These are phyloP conservation scores for Intellagama lesueurii DNA, from an alignment of 2,797 vertebrate species.

Conservation along the genomic window DNA sequence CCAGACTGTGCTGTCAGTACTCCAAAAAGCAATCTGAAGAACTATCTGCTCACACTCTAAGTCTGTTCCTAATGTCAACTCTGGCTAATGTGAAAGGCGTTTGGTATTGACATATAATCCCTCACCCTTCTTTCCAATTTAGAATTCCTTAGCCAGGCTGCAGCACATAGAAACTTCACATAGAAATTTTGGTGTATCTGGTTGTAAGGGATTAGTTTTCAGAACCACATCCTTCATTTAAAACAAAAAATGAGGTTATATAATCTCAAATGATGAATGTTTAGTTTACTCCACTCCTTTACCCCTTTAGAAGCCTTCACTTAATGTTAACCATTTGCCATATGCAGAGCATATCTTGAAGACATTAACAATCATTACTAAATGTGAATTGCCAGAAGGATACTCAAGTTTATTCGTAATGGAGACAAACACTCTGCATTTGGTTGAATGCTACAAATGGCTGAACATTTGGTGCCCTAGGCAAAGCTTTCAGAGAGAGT, in stretches of 20 bases:
- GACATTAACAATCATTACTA: constrained; percentile 67
- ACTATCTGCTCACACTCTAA: no score
- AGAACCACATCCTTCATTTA: constrained; percentile 31
- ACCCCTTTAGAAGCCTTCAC: constrained; percentile 51
- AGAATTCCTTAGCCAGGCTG: background rate
- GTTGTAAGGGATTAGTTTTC: background rate
- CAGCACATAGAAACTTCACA: background rate
- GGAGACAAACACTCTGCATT: constrained; percentile 67
- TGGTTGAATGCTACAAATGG: constrained; percentile 74
- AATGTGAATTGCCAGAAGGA: constrained; percentile 71
- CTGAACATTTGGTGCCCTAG: constrained; percentile 71
- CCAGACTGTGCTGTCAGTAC: no score
- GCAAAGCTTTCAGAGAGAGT: constrained; percentile 74
- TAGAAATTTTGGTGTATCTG: background rate
- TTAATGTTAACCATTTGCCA: constrained; percentile 67
- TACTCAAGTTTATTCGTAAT: constrained; percentile 74
- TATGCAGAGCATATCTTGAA: constrained; percentile 69
- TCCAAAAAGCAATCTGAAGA: no score
- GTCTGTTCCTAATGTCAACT: no score
- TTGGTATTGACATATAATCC: no score
- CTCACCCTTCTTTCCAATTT: background rate
- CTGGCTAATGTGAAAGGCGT: no score
- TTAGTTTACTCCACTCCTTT: constrained; percentile 59
- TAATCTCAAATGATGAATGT: constrained; percentile 65
- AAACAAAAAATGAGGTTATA: constrained; percentile 57